phyloP scores from a whole-genome alignment of 2,113 vertebrate species.

The Pao palembangensis region DNA sequence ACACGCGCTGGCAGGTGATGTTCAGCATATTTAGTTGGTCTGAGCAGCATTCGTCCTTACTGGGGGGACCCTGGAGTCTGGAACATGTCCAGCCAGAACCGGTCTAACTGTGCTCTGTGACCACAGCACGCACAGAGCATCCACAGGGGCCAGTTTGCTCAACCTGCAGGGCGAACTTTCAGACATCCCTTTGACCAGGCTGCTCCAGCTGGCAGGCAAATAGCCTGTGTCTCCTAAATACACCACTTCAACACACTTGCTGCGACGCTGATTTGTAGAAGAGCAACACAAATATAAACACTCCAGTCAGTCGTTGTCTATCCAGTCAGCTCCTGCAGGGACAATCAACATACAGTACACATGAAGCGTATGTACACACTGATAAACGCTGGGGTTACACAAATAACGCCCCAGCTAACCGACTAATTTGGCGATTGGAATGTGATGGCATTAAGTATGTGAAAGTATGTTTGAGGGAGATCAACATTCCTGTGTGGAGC shows the following conservation, averaged over 20 bases:
- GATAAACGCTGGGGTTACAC: conserved; percentile 25
- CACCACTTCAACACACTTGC: conserved; percentile 34
- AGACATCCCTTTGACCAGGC: conserved; percentile 40
- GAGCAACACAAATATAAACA: conserved; percentile 35
- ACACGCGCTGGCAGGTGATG: conserved; percentile 25
- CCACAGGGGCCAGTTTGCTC: conserved; percentile 52
- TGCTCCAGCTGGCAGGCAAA: conserved; percentile 42
- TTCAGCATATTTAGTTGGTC: conserved; percentile 30
- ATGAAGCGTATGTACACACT: conserved; percentile 14
- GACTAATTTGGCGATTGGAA: conserved; percentile 20
- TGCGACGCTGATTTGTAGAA: conserved; percentile 15
- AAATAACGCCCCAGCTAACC: conserved; percentile 31
- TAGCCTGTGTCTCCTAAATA: conserved; percentile 18
- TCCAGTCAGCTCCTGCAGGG: conserved; percentile 3
- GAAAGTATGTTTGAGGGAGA: conserved; percentile 46
- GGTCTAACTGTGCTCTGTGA: conserved; percentile 53
- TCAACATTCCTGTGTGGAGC: conserved; percentile 47
- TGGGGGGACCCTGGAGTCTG: conserved; percentile 22
- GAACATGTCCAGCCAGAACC: conserved; percentile 46
- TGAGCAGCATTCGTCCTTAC: conserved; percentile 27
- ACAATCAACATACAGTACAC: conserved; percentile 14
- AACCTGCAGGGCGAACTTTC: conserved; percentile 37
- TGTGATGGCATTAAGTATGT: conserved; percentile 20
- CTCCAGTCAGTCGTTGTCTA: conserved; percentile 5
- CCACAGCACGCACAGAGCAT: conserved; percentile 42